Base-by-base conservation (phyloP, 2,797 vertebrate species). In the Coregonus ussuriensis region DNA sequence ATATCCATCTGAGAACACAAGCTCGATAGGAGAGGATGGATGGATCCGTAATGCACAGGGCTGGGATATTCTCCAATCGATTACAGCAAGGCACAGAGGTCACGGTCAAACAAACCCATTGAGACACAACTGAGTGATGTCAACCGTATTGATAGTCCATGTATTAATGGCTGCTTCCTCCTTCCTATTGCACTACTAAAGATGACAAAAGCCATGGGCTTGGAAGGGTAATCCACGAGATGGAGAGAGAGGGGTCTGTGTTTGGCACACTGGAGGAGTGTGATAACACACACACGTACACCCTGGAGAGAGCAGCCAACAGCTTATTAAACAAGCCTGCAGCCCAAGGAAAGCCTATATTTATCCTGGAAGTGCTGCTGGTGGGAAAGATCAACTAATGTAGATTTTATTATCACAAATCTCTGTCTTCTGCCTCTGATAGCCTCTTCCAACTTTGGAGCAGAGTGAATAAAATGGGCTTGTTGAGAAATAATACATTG, bases 331-430 rank as follows among this genome's bases (percentile, higher is more conserved):
- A 11, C 63, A 33, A 33, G 63, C 9, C 63, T 33, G 25, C 63
- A 66, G 63, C 63, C 29, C 63, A 33, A 65, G 25, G 63, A 66
- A 66, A 66, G 63, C 63, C 29, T 29, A 66, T 66, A 66, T 66
- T 66, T 66, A 21, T 29, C 29, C 63, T 33, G 13, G 4, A 66
- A 66, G 63, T 66, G 63, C 63, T 66, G 25, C 63, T 66, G 56
- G 63, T 33, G 29, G 29, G 63, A 66, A 66, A 66, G 63, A 25
- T 33, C 63, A 66, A 13, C 13, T 29, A 66, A 66, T 66, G 63
- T 66, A 62, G 56, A 33, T 29, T 29, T 29, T 33, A 33, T 33
- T 66, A 66, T 66, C 63, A 66, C 63, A 31, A 7, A 66, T 66
- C 63, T 66, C 63, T 66, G 7, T 66, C 63, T 15, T 66, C 25